Evolutionary conservation across 2,797 vertebrate species (phyloP).

Genomic region (Darevskia nairensis): DNA sequence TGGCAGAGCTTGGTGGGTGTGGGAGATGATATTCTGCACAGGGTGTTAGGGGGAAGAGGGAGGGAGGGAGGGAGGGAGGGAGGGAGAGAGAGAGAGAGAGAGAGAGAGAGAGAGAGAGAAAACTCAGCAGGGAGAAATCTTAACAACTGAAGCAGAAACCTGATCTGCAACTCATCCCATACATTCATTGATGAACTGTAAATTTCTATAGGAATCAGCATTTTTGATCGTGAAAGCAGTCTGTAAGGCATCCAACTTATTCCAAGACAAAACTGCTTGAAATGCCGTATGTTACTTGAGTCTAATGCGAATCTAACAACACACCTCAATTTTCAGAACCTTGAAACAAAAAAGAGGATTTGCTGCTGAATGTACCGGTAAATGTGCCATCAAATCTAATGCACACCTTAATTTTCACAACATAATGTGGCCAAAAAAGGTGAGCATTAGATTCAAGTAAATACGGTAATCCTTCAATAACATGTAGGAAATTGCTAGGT

Average conservation of each 20-base stretch:
- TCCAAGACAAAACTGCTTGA: conserved; percentile 17
- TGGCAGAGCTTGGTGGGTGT: not conserved
- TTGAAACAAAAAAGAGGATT: no score
- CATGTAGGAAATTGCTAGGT: not conserved
- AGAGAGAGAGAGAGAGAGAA: no score
- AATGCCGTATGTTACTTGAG: not conserved
- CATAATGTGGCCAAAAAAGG: no score
- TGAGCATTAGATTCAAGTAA: no score
- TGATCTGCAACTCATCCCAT: not conserved
- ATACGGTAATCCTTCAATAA: not conserved
- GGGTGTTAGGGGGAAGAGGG: not conserved
- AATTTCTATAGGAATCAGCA: conserved; percentile 10
- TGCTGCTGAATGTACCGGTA: no score
- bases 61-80: not conserved
- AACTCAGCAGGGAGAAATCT: not conserved
- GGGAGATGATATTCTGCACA: conserved; percentile 10
- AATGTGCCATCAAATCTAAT: no score
- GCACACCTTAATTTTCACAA: no score
- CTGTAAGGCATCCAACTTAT: not conserved
- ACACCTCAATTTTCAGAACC: no score
- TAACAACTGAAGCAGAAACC: conserved; percentile 18
- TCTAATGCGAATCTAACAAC: no score
- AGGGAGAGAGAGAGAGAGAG: not conserved
- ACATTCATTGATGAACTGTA: not conserved
- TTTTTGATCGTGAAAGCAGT: conserved; percentile 24